These are phyloP conservation scores for Eurytoma californica DNA, from an alignment of 2,888 invertebrate species.

Conservation along the genomic window DNA sequence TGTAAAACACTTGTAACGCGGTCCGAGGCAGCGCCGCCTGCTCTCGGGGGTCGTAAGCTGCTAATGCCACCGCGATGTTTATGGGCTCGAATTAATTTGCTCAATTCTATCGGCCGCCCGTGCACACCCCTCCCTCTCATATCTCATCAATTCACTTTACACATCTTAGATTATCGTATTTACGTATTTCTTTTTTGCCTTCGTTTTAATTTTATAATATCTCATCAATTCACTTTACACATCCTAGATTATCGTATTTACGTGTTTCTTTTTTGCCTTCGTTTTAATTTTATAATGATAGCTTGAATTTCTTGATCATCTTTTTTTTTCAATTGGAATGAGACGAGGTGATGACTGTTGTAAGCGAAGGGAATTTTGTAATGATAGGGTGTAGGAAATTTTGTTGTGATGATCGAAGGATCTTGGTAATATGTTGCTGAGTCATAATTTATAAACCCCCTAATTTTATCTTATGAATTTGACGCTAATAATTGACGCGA, in stretches of 20 bases:
- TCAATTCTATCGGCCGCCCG: slow-evolving; percentile 66
- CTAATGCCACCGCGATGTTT: slow-evolving; percentile 71
- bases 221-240: not conserved
- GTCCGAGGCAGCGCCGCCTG: slow-evolving; percentile 55
- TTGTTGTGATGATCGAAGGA: too few relatives aligned
- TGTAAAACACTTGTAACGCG: slow-evolving; percentile 74
- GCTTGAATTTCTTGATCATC: too few relatives aligned
- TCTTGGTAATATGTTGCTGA: too few relatives aligned
- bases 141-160: not conserved
- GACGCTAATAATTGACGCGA: too few relatives aligned
- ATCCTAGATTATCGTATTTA: not conserved
- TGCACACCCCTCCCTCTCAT: not conserved
- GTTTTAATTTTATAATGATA: not conserved
- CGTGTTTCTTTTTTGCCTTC: not conserved
- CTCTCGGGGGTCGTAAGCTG: slow-evolving; percentile 68
- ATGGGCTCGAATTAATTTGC: slow-evolving; percentile 73
- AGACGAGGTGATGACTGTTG: too few relatives aligned
- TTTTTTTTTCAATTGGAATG: too few relatives aligned
- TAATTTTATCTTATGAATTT: too few relatives aligned
- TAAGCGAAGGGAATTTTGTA: too few relatives aligned
- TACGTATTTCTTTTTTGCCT: not conserved
- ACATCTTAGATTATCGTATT: not conserved
- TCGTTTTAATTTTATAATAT: not conserved
- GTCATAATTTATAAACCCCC: too few relatives aligned
- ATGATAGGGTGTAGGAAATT: too few relatives aligned